Evolutionary conservation across 2,888 invertebrate genomes (phyloP).

Genomic region (Yponomeuta malinellus): DNA sequence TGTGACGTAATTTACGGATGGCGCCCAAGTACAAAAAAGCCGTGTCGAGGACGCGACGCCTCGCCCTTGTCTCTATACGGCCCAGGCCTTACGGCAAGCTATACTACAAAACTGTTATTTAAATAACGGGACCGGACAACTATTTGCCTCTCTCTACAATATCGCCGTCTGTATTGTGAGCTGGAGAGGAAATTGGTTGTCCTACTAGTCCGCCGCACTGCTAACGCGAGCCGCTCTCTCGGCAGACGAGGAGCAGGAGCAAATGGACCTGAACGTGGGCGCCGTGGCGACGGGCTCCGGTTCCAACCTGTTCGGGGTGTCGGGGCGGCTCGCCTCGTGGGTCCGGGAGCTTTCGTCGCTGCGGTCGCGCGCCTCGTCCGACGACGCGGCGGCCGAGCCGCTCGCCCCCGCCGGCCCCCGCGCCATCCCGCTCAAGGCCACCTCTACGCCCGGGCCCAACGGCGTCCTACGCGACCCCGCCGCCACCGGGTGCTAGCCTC

Average conservation of each 20-base stretch:
- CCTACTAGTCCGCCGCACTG: too few relatives aligned
- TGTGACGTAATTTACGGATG: too few relatives aligned
- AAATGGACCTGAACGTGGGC: constrained; percentile 63
- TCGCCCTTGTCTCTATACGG: too few relatives aligned
- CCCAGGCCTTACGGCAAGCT: too few relatives aligned
- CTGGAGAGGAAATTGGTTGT: too few relatives aligned
- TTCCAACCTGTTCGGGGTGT: constrained; percentile 70
- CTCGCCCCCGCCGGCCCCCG: constrained; percentile 32
- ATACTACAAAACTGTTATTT: too few relatives aligned
- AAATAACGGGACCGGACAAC: too few relatives aligned
- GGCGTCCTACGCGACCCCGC: constrained; percentile 36
- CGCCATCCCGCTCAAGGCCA: constrained; percentile 39
- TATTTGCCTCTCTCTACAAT: too few relatives aligned
- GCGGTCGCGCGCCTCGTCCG: constrained; percentile 30
- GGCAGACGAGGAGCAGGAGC: constrained; percentile 61
- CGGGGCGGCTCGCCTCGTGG: constrained; percentile 68
- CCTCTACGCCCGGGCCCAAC: constrained; percentile 36
- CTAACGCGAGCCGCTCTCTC: neutral
- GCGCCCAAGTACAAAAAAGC: too few relatives aligned
- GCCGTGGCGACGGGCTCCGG: constrained; percentile 67
- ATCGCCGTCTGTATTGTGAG: too few relatives aligned
- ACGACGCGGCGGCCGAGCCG: constrained; percentile 35
- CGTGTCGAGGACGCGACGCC: too few relatives aligned
- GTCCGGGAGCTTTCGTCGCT: constrained; percentile 68
- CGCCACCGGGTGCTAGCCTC: constrained; percentile 13